Percentiles rank a stretch among this genome's conserved stretches.
Evolutionary conservation across 2,888 invertebrate species (phyloP).

Genomic region (Drosophila falleni): DNA sequence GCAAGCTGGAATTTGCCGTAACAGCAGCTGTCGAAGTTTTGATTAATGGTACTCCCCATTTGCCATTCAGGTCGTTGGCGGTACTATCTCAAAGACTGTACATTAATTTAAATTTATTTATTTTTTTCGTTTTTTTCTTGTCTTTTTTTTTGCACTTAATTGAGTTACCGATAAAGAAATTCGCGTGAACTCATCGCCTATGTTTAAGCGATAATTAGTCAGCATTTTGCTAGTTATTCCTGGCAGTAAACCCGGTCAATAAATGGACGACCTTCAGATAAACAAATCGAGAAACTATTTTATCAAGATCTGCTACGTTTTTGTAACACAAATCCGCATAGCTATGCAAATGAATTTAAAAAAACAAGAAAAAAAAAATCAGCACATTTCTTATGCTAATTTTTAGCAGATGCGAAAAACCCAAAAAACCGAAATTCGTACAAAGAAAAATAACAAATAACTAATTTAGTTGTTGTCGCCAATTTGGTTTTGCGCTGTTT

Average conservation of each 20-base stretch:
- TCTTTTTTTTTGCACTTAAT: slow-evolving; percentile 50
- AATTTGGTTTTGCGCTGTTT: slow-evolving; percentile 57
- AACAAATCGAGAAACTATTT: slow-evolving; percentile 47
- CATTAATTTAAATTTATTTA: slow-evolving; percentile 26
- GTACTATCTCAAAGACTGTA: slow-evolving; percentile 40
- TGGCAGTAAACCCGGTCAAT: slow-evolving; percentile 52
- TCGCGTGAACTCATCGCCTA: slow-evolving; percentile 73
- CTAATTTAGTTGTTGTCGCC: slow-evolving; percentile 54
- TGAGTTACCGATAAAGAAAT: slow-evolving; percentile 38
- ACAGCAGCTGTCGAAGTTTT: slow-evolving; percentile 51
- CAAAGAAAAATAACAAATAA: slow-evolving; percentile 42
- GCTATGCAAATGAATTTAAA: slow-evolving; percentile 71
- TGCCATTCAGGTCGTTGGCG: slow-evolving; percentile 48
- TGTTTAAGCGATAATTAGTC: slow-evolving; percentile 63
- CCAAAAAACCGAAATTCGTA: slow-evolving; percentile 54
- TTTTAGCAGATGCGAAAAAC: slow-evolving; percentile 69
- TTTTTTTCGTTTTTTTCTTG: slow-evolving; percentile 3
- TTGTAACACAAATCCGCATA: slow-evolving; percentile 76
- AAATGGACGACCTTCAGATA: slow-evolving; percentile 74
- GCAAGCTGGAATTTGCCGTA: slow-evolving; percentile 42
- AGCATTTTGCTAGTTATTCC: slow-evolving; percentile 35
- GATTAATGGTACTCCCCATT: slow-evolving; percentile 68
- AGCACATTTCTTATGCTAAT: slow-evolving; percentile 81
- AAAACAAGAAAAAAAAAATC: slow-evolving; percentile 47
- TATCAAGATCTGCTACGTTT: slow-evolving; percentile 47